phyloP scores from a whole-genome alignment of 2,113 vertebrate species.

The Aspiorhynchus laticeps region DNA sequence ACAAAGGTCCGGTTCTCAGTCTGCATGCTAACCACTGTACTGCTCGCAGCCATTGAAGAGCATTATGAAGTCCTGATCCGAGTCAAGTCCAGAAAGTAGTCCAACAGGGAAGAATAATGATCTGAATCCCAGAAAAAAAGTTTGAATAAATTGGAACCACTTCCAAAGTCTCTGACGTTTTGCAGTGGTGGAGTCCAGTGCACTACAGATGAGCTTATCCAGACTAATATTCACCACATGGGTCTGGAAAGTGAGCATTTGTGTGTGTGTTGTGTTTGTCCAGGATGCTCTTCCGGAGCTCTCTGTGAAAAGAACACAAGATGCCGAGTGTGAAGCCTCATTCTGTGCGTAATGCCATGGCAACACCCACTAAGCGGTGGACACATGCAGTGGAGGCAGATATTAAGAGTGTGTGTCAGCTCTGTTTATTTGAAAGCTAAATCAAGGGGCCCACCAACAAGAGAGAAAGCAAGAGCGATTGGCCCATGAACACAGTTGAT shows the following conservation, averaged over 20 bases:
- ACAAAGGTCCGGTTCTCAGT: conserved; percentile 86
- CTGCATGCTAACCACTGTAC: conserved; percentile 82
- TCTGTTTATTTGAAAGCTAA: conserved; percentile 46
- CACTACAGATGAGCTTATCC: neutral
- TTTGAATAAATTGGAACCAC: neutral
- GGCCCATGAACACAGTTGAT: conserved; percentile 3
- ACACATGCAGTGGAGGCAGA: conserved; percentile 66
- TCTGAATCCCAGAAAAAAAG: conserved; percentile 24
- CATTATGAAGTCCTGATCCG: conserved; percentile 83
- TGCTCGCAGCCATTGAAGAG: conserved; percentile 85
- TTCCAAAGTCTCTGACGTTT: neutral
- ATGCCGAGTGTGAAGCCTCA: conserved; percentile 85
- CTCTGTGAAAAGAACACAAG: conserved; percentile 96
- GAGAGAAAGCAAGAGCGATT: neutral
- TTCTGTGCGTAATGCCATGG: conserved; percentile 74
- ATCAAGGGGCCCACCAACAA: conserved; percentile 22
- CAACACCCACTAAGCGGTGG: conserved; percentile 73
- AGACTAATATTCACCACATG: conserved; percentile 66
- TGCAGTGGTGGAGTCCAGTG: conserved; percentile 11
- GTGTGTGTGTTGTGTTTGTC: conserved; percentile 70
- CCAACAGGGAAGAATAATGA: conserved; percentile 51
- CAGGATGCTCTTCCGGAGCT: conserved; percentile 74
- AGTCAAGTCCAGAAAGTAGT: conserved; percentile 66
- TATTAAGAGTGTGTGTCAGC: conserved; percentile 51
- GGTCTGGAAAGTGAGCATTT: conserved; percentile 58